Evolutionary conservation across 2,113 vertebrate genomes (phyloP), one percentile per base, ranked within the genome.

Genomic region (Pitta sordida): DNA sequence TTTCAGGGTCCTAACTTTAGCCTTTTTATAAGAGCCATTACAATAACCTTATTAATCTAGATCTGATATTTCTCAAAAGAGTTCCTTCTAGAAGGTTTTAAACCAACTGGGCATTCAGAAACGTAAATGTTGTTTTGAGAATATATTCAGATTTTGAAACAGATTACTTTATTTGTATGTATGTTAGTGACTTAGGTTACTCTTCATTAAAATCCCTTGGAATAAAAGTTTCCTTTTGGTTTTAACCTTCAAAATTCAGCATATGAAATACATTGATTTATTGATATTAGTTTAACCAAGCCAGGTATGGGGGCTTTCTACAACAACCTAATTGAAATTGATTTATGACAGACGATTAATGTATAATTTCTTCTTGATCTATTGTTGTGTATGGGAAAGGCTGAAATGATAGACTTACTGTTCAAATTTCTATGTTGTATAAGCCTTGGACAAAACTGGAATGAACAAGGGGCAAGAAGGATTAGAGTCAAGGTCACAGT

Each of bases 291-390:
- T 82, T 86, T 89, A 95, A 84, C 21, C 11, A 82, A 71, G 62
- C 6, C 43, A 63, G 11, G 16, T 82, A 48, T 32, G 79, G 65
- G 36, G 30, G 36, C 23, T 78, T 81, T 84, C 65, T 81, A 43
- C 0, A 8, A 36, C 56, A 90, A 58, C 21, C 74, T 37, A 62
- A 80, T 59, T 90, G 26, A 82, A 94, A 87, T 68, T 77, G 53
- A 88, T 88, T 92, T 88, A 86, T 64, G 36, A 78, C 24, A 49
- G 63, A 84, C 89, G 69, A 93, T 82, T 78, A 87, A 64, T 71
- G 34, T n/a, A 24, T 84, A 36, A 78, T 92, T 95, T 92, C 73
- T 91, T 63, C 39, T 70, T 74, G 43, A 63, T 89, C 44, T 83
- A 3, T 55, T 86, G 39, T 52, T 86, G 24, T 24, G 21, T 36